Percentiles rank a stretch among this genome's conserved stretches.
Evolutionary conservation across 37 sponge, comb jelly and placozoan genomes (phyloP).

Genomic region (Halisarca cf. caerulea): DNA sequence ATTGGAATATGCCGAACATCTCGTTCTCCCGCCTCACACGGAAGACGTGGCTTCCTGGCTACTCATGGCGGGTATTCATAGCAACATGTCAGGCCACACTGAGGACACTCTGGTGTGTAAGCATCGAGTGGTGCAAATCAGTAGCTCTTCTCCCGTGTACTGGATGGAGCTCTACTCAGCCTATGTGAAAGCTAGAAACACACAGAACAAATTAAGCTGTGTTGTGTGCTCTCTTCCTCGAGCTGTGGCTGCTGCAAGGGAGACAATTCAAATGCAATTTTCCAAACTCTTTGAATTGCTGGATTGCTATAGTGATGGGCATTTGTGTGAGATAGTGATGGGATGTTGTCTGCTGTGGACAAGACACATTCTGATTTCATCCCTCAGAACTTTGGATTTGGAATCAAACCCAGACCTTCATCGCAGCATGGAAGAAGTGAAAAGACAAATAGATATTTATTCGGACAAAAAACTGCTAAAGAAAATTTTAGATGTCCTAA

Average conservation of each 20-base stretch:
- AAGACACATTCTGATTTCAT: neutral
- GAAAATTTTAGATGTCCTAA: neutral
- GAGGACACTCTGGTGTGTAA: neutral
- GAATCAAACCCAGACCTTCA: neutral
- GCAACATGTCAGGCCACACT: neutral
- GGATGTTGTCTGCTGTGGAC: slow-evolving; percentile 14
- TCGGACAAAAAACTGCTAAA: neutral
- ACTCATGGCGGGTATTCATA: neutral
- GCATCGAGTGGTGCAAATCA: neutral
- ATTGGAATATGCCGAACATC: neutral
- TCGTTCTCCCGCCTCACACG: neutral
- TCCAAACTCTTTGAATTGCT: neutral
- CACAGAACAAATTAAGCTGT: too few relatives aligned
- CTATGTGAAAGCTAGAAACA: too few relatives aligned
- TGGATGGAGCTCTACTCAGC: neutral
- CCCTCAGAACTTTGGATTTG: neutral
- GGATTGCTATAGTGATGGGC: neutral
- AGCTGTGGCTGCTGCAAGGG: neutral
- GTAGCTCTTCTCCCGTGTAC: neutral
- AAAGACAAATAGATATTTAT: neutral
- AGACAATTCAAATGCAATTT: neutral
- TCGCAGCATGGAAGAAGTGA: neutral
- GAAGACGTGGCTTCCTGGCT: slow-evolving; percentile 5
- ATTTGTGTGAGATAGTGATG: neutral
- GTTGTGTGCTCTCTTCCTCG: too few relatives aligned